Percentiles rank a stretch among this genome's conserved stretches.
phyloP scores from a whole-genome alignment of 2,797 vertebrate species.

The Chaetophractus vellerosus region DNA sequence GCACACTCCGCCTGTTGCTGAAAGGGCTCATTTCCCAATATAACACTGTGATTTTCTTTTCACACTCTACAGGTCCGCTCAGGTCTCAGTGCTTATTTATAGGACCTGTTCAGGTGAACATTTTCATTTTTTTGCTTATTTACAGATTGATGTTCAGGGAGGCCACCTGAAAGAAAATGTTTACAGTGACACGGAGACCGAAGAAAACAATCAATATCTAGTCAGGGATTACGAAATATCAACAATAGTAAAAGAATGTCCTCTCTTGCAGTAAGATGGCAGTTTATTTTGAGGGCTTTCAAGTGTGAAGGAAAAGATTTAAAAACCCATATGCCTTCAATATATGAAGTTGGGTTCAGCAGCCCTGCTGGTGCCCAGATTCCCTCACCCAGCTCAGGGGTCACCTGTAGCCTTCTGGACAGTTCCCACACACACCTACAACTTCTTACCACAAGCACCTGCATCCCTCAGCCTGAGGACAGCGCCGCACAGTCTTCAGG shows the following conservation, averaged over 20 bases:
- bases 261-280: neutral
- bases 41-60: neutral
- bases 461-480: neutral
- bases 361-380: neutral
- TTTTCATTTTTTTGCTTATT: neutral
- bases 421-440: neutral
- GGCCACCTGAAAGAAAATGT: slow-evolving; percentile 29
- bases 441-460: neutral
- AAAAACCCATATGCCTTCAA: neutral
- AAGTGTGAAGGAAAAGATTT: neutral
- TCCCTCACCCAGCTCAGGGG: neutral
- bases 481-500: neutral
- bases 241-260: neutral
- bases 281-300: slow-evolving; percentile 22
- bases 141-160: slow-evolving; percentile 25
- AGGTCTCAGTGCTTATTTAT: neutral
- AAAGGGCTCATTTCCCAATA: slow-evolving; percentile 8
- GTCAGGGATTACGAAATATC: neutral
- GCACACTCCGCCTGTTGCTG: neutral
- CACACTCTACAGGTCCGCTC: neutral
- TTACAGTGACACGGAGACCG: neutral
- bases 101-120: neutral
- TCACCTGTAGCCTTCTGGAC: neutral
- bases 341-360: neutral
- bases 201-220: neutral